Evolutionary conservation across 1,140 invertebrate species (phyloP).

Genomic region (Zophobas atratus): DNA sequence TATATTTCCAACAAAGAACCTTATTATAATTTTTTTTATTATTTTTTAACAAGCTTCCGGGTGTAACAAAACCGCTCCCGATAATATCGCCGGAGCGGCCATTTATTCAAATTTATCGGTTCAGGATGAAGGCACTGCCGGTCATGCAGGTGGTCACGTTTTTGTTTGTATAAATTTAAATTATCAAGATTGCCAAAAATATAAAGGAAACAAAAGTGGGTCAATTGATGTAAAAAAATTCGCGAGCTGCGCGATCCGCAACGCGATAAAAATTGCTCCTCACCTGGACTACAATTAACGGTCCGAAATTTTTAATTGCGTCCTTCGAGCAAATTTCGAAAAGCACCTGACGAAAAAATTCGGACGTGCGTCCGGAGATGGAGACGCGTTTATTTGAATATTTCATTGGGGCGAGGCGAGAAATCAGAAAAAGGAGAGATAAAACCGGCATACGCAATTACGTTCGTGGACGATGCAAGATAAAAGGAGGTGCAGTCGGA

Average conservation of each 20-base stretch:
- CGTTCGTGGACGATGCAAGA: no score
- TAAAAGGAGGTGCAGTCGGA: no score
- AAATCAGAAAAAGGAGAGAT: no score
- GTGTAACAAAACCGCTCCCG: background rate
- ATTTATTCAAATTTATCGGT: constrained; percentile 10
- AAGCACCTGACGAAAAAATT: no score
- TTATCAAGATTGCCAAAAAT: constrained; percentile 8
- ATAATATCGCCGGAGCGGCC: background rate
- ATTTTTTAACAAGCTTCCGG: background rate
- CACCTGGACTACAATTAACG: constrained; percentile 31
- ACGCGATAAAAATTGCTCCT: background rate
- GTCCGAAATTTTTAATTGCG: constrained; percentile 11
- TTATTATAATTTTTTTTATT: background rate
- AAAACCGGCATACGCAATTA: no score
- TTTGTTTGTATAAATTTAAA: constrained; percentile 18
- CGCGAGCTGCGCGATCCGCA: constrained; percentile 5
- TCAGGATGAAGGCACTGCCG: constrained; percentile 1
- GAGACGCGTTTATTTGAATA: no score
- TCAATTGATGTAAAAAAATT: constrained; percentile 32
- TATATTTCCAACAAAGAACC: no score
- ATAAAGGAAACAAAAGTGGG: constrained; percentile 29
- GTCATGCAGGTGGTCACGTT: constrained; percentile 25
- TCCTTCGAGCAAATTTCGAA: background rate
- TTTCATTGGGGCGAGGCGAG: no score
- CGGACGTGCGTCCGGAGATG: no score